phyloP scores from a whole-genome alignment of 2,888 invertebrate genomes.

The Spatulosminthurus flaviceps region DNA sequence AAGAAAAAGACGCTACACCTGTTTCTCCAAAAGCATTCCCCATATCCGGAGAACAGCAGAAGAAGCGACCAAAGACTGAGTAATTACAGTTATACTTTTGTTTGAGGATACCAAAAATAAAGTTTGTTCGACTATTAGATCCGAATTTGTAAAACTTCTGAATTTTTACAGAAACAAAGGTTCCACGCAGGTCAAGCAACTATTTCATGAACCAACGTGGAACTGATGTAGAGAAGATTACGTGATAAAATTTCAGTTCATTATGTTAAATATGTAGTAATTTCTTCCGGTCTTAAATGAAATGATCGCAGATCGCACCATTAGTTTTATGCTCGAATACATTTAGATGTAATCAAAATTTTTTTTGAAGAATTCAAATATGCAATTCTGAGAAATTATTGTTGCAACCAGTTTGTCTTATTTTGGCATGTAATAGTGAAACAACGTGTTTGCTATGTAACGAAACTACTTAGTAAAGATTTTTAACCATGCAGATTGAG shows the following conservation, averaged over 20 bases:
- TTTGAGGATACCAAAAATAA: too few relatives aligned
- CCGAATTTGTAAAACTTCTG: not conserved
- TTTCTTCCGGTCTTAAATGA: not conserved
- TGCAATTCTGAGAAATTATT: too few relatives aligned
- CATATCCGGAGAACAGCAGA: constrained; percentile 41
- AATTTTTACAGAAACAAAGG: not conserved
- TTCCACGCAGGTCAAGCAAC: constrained; percentile 13
- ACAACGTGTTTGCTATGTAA: too few relatives aligned
- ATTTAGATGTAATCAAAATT: too few relatives aligned
- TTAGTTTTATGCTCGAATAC: not conserved
- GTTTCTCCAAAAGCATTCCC: constrained; percentile 24
- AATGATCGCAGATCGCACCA: not conserved
- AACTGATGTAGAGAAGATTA: not conserved
- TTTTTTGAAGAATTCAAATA: too few relatives aligned
- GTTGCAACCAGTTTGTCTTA: too few relatives aligned
- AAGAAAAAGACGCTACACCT: constrained; percentile 26
- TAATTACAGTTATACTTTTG: constrained; percentile 37
- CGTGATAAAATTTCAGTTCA: constrained; percentile 10
- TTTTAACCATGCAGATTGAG: too few relatives aligned
- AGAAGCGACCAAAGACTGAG: constrained; percentile 52
- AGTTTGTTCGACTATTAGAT: not conserved
- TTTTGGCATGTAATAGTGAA: too few relatives aligned
- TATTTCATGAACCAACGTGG: constrained; percentile 24
- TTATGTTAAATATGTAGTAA: not conserved
- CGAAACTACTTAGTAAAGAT: too few relatives aligned